phyloP scores from a whole-genome alignment of 2,888 invertebrate species.

The Diaphora mendica region DNA sequence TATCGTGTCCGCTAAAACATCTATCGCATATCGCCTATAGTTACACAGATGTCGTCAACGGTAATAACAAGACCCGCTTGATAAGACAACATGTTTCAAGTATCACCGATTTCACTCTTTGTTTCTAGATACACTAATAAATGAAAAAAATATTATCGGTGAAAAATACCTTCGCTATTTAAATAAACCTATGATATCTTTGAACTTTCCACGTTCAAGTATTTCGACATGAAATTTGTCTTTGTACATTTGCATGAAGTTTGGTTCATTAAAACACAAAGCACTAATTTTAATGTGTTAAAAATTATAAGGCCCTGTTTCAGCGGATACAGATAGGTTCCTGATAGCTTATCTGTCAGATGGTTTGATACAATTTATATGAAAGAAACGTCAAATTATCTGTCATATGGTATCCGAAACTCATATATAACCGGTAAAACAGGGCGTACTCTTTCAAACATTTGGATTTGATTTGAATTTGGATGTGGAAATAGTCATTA shows the following conservation, averaged over 20 bases:
- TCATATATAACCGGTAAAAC: no score
- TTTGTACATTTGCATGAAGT: background rate
- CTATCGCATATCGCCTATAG: slow-evolving; percentile 13
- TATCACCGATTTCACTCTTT: slow-evolving; percentile 7
- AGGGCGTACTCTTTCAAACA: no score
- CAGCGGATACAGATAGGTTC: no score
- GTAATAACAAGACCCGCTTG: slow-evolving; percentile 11
- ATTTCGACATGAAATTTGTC: background rate
- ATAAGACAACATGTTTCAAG: slow-evolving; percentile 7
- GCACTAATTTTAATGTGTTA: background rate
- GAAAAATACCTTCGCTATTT: background rate
- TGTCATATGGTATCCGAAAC: no score
- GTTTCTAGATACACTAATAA: background rate
- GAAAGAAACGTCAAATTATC: no score
- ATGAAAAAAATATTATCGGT: no score
- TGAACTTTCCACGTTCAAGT: background rate
- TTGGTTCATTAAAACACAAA: background rate
- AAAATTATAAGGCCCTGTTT: background rate
- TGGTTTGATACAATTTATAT: no score
- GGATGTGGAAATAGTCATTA: background rate
- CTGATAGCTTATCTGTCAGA: no score
- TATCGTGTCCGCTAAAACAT: slow-evolving; percentile 28
- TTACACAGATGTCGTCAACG: slow-evolving; percentile 14
- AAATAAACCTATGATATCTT: background rate
- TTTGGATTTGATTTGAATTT: background rate